phyloP scores from a whole-genome alignment of 2,888 invertebrate species.

The Ornithoptera alexandrae region DNA sequence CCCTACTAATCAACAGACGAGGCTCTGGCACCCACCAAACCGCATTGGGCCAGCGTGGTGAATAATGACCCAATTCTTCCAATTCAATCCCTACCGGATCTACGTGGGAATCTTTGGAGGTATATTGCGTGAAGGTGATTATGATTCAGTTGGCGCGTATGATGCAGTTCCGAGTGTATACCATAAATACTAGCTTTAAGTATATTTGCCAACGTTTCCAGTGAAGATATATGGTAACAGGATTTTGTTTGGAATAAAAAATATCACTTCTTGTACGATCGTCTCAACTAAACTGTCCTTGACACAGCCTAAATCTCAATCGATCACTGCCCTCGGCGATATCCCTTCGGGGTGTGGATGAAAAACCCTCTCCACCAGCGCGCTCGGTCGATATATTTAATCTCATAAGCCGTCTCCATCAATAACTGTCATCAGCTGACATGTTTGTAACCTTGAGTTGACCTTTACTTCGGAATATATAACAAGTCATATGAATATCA shows the following conservation, averaged over 20 bases:
- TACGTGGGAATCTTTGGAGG: too few species aligned
- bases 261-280: slow-evolving; percentile 8
- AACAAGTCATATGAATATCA: not conserved
- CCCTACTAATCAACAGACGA: too few species aligned
- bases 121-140: too few species aligned
- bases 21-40: too few species aligned
- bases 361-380: slow-evolving; percentile 23
- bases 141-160: too few species aligned
- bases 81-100: too few species aligned
- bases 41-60: too few species aligned
- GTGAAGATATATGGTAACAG: not conserved
- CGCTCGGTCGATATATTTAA: slow-evolving; percentile 24
- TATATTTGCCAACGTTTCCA: not conserved
- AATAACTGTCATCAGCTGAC: slow-evolving; percentile 23
- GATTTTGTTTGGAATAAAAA: not conserved
- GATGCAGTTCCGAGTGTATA: too few species aligned
- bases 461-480: not conserved
- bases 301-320: slow-evolving; percentile 23
- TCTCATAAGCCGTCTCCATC: slow-evolving; percentile 24
- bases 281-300: slow-evolving; percentile 18
- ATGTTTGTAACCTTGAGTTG: slow-evolving; percentile 13
- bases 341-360: slow-evolving; percentile 18
- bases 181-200: too few species aligned
- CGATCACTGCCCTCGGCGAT: slow-evolving; percentile 24
- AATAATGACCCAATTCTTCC: too few species aligned